A percentile compares a stretch with the other conserved stretches of the same genome.
These are phyloP conservation scores for Cygnus buccinator DNA, from an alignment of 2,113 vertebrate genomes.

Conservation along the genomic window DNA sequence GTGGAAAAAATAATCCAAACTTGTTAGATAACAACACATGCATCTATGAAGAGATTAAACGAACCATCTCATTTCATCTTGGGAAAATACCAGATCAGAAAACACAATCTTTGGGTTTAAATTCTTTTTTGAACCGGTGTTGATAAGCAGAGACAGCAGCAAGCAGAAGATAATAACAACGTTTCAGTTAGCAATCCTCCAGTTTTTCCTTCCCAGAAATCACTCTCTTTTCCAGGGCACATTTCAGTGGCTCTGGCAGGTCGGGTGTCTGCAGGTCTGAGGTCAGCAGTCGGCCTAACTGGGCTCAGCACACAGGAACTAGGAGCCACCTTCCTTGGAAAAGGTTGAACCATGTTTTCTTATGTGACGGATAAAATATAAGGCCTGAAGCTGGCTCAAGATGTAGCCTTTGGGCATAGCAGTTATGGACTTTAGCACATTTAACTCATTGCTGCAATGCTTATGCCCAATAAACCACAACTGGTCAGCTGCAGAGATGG, in stretches of 20 bases:
- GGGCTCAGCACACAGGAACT: neutral
- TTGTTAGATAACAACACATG: neutral
- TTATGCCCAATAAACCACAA: accelerated
- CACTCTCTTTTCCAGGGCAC: neutral
- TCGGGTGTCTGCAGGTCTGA: neutral
- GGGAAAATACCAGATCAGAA: slow-evolving; percentile 10
- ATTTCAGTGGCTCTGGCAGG: neutral
- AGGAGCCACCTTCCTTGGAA: neutral
- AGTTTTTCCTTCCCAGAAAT: neutral
- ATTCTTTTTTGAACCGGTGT: neutral
- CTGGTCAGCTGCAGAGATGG: accelerated
- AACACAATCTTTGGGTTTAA: neutral
- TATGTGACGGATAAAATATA: accelerated
- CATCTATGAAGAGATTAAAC: neutral
- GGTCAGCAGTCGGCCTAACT: neutral
- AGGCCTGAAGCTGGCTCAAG: neutral
- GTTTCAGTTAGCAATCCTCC: neutral
- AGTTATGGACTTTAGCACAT: accelerated
- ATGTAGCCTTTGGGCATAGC: neutral
- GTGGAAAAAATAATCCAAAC: neutral
- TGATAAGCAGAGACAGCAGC: neutral
- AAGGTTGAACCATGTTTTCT: neutral
- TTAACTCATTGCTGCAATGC: accelerated
- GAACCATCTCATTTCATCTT: neutral
- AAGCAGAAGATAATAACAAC: neutral